Evolutionary conservation across 2,113 vertebrate species (phyloP).

Genomic region (Rhabdomys dilectus): DNA sequence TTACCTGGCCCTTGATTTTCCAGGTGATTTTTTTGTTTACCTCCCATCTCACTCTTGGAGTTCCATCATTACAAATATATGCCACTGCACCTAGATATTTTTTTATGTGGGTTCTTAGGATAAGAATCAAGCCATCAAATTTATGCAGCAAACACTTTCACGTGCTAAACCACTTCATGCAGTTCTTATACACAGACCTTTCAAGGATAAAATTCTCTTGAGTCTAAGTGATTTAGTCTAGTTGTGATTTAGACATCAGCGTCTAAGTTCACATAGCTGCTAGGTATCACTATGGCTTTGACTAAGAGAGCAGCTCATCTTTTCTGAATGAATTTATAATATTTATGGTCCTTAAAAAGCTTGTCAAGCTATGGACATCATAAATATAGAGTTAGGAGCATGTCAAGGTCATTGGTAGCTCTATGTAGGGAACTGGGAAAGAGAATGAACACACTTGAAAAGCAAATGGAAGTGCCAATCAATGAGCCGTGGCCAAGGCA

Average conservation of each 20-base stretch:
- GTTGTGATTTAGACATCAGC: neutral
- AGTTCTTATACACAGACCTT: neutral
- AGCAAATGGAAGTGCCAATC: neutral
- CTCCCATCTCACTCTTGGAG: neutral
- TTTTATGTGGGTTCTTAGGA: neutral
- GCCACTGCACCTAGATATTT: neutral
- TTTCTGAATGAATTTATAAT: neutral
- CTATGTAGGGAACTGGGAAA: neutral
- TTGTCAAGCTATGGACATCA: neutral
- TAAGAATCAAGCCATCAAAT: neutral
- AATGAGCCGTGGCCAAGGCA: neutral
- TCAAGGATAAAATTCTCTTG: constrained; percentile 2
- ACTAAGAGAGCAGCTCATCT: neutral
- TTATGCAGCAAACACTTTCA: neutral
- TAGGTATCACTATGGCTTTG: neutral
- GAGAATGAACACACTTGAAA: constrained; percentile 27
- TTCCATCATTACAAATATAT: neutral
- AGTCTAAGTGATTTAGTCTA: neutral
- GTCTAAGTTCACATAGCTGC: neutral
- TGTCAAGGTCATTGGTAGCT: neutral
- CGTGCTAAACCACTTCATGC: no score
- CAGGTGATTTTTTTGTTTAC: neutral
- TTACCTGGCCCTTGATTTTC: neutral
- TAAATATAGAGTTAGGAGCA: neutral
- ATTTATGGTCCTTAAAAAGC: neutral